phyloP scores from a whole-genome alignment of 2,113 vertebrate species.

The Camelus bactrianus region DNA sequence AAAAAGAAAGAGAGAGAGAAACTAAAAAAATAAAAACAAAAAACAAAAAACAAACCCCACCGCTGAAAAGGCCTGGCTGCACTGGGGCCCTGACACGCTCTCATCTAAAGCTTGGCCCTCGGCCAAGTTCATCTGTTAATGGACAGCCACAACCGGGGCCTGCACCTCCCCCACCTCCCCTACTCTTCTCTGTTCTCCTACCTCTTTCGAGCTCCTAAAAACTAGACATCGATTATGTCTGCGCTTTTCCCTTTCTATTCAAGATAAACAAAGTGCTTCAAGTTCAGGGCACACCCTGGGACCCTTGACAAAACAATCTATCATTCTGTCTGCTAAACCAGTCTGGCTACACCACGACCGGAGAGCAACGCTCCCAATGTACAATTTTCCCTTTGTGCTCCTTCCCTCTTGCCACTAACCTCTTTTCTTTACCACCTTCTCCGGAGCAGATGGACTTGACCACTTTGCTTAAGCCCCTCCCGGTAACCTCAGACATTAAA shows the following conservation, averaged over 20 bases:
- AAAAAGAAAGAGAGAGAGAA: background rate
- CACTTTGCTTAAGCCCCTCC: slow-evolving; percentile 90
- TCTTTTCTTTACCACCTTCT: slow-evolving; percentile 91
- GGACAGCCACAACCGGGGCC: slow-evolving; percentile 92
- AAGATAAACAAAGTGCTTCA: slow-evolving; percentile 99
- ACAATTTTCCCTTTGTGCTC: slow-evolving; percentile 95
- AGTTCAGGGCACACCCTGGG: slow-evolving; percentile 99
- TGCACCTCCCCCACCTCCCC: slow-evolving; percentile 80
- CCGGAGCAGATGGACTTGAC: slow-evolving; percentile 92
- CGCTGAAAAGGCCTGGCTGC: slow-evolving; percentile 87
- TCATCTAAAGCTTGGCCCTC: slow-evolving; percentile 94
- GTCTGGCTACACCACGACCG: slow-evolving; percentile 92
- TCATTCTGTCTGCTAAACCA: slow-evolving; percentile 98
- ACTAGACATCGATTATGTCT: slow-evolving; percentile 94
- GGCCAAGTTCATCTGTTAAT: slow-evolving; percentile 99
- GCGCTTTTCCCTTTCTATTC: slow-evolving; percentile 96
- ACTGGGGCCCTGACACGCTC: slow-evolving; percentile 91
- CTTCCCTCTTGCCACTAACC: slow-evolving; percentile 90
- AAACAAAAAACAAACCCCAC: slow-evolving; percentile 62
- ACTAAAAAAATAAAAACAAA: slow-evolving; percentile 51
- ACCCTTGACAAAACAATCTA: slow-evolving; percentile 99
- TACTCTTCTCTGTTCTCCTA: slow-evolving; percentile 87
- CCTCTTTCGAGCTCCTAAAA: slow-evolving; percentile 93
- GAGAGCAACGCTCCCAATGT: slow-evolving; percentile 90
- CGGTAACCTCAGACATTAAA: slow-evolving; percentile 85